Evolutionary conservation across 1,140 invertebrate species (phyloP).

Genomic region (Pogonus chalceus): DNA sequence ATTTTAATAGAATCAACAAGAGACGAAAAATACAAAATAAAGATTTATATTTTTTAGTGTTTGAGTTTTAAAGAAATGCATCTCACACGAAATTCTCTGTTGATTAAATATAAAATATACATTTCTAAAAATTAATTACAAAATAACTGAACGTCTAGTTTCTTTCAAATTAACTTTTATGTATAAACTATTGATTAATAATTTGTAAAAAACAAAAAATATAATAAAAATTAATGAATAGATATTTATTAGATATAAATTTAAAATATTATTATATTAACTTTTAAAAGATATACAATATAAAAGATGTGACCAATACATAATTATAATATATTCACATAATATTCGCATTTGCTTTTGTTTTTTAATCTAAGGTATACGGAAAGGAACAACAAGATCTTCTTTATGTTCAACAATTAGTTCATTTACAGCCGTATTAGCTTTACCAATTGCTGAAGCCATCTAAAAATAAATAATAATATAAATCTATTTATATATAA

Average conservation of each 20-base stretch:
- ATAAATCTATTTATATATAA: neutral
- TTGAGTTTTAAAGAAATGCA: too few species aligned
- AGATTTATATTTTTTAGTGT: too few species aligned
- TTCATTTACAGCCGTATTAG: slow-evolving; percentile 54
- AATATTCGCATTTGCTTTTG: neutral
- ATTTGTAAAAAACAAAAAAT: too few species aligned
- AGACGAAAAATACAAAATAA: too few species aligned
- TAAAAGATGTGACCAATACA: slow-evolving; percentile 3
- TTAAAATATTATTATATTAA: neutral
- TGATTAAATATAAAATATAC: too few species aligned
- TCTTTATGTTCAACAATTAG: slow-evolving; percentile 72
- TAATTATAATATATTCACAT: neutral
- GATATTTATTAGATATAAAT: slow-evolving; percentile 7
- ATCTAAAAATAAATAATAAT: slow-evolving; percentile 40
- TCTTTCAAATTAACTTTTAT: too few species aligned
- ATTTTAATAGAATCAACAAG: too few species aligned
- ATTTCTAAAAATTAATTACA: too few species aligned
- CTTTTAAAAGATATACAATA: slow-evolving; percentile 5
- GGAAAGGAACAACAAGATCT: slow-evolving; percentile 69
- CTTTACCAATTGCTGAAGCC: slow-evolving; percentile 49
- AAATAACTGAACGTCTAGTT: too few species aligned
- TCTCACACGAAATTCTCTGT: too few species aligned
- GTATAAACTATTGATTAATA: too few species aligned
- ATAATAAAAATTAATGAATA: too few species aligned
- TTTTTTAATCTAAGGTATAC: slow-evolving; percentile 31